Conservation (phyloP, 1,140 invertebrate genomes). For the Archivesica marissinica region DNA sequence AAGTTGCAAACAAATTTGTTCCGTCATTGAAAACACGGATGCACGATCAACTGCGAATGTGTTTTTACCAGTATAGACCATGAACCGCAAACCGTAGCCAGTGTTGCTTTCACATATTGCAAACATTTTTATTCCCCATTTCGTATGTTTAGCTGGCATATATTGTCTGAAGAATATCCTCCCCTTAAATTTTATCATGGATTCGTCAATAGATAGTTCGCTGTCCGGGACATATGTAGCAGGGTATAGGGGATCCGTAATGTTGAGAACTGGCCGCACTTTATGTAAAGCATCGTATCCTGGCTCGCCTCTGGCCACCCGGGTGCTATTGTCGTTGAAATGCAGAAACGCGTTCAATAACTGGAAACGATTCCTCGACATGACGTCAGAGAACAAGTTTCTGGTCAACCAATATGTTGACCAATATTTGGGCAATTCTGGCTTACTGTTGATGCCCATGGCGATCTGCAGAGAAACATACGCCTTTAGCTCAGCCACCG, state of each 20-base stretch:
- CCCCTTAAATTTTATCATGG: conserved; percentile 22
- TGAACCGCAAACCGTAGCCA: background rate
- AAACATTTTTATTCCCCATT: conserved; percentile 38
- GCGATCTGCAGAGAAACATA: background rate
- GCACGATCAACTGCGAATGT: conserved; percentile 19
- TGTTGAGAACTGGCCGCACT: conserved; percentile 1
- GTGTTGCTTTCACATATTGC: conserved; percentile 14
- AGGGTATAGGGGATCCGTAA: background rate
- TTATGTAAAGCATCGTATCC: conserved; percentile 4
- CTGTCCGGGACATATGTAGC: conserved; percentile 9
- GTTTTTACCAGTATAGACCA: conserved; percentile 21
- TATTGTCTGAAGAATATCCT: conserved; percentile 25
- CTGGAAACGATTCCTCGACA: conserved; percentile 18
- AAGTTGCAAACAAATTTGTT: conserved; percentile 8
- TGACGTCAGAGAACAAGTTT: background rate
- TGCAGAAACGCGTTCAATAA: conserved; percentile 22
- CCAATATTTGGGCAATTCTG: background rate
- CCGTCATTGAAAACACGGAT: conserved; percentile 20
- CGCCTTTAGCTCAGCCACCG: background rate
- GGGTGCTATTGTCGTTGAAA: conserved; percentile 15
- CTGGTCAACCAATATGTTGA: background rate
- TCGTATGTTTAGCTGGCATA: conserved; percentile 22
- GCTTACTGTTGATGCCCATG: background rate
- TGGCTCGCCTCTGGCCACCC: background rate
- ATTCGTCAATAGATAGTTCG: conserved; percentile 30